Evolutionary conservation across 2,888 invertebrate genomes (phyloP).

Genomic region (Elegia similella): DNA sequence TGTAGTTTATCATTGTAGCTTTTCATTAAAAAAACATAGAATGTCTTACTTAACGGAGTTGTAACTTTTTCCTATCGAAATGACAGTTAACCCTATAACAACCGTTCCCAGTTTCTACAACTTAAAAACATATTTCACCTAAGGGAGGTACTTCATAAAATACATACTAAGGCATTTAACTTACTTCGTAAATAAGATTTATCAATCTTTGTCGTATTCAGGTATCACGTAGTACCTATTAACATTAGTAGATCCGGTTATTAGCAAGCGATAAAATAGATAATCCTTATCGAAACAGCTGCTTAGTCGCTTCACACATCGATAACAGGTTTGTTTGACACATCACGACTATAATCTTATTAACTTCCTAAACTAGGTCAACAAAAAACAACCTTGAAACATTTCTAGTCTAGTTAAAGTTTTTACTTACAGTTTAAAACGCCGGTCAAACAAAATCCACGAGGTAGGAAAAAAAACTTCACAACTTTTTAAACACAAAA

Average conservation of each 20-base stretch:
- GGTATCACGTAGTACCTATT: background rate
- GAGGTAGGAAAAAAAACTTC: conserved; percentile 30
- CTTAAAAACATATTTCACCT: no score
- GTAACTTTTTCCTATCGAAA: no score
- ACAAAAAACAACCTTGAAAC: conserved; percentile 12
- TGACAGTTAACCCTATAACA: background rate
- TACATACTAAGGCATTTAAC: no score
- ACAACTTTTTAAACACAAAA: conserved; percentile 28
- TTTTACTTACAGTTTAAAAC: conserved; percentile 20
- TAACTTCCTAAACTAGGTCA: conserved; percentile 6
- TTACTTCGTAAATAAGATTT: background rate
- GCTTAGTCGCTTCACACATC: background rate
- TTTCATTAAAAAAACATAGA: no score
- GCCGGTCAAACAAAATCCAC: conserved; percentile 30
- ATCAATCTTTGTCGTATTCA: background rate
- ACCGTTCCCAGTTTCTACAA: background rate
- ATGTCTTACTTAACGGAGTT: no score
- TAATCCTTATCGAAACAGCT: conserved; percentile 9
- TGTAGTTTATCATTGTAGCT: no score
- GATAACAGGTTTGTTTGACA: conserved; percentile 7
- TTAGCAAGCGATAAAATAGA: conserved; percentile 7
- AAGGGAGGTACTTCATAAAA: no score
- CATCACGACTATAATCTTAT: conserved; percentile 10
- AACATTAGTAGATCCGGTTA: conserved; percentile 14
- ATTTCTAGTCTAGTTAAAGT: background rate